Conservation (phyloP, 2,888 invertebrate genomes). For the Hydrotaea cyrtoneurina region DNA sequence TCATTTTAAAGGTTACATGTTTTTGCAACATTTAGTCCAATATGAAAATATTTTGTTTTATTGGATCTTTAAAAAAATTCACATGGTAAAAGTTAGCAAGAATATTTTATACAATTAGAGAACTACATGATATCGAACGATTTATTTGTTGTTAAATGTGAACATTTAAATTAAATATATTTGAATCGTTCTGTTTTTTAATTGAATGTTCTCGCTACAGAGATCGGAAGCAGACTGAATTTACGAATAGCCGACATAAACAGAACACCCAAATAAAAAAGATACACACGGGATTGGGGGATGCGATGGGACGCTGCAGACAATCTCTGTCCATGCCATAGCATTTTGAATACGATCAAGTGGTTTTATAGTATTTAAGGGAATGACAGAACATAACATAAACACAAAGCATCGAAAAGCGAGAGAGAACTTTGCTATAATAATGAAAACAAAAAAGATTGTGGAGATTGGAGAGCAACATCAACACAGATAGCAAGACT, state of each 20-base stretch:
- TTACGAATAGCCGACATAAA: constrained; percentile 6
- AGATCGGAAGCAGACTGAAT: constrained; percentile 18
- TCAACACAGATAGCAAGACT: too few species aligned
- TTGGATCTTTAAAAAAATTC: constrained; percentile 8
- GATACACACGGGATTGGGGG: not conserved
- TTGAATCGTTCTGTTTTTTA: not conserved
- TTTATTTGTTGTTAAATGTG: not conserved
- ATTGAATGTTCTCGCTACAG: constrained; percentile 16
- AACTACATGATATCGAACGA: constrained; percentile 21
- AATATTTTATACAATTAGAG: not conserved
- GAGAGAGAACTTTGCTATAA: too few species aligned
- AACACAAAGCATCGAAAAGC: too few species aligned
- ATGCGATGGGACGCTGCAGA: not conserved
- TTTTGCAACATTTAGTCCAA: constrained; percentile 58
- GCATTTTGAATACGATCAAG: not conserved
- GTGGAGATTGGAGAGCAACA: too few species aligned
- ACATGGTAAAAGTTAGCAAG: constrained; percentile 34
- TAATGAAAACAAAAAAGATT: too few species aligned
- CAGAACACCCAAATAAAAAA: not conserved
- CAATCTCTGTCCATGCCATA: not conserved
- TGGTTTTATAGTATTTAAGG: too few species aligned
- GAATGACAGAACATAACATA: too few species aligned
- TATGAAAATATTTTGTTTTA: constrained; percentile 24
- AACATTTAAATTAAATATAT: constrained; percentile 19
- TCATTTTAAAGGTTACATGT: constrained; percentile 67